phyloP scores from a whole-genome alignment of 2,888 invertebrate genomes.

The Spisula subtruncata region DNA sequence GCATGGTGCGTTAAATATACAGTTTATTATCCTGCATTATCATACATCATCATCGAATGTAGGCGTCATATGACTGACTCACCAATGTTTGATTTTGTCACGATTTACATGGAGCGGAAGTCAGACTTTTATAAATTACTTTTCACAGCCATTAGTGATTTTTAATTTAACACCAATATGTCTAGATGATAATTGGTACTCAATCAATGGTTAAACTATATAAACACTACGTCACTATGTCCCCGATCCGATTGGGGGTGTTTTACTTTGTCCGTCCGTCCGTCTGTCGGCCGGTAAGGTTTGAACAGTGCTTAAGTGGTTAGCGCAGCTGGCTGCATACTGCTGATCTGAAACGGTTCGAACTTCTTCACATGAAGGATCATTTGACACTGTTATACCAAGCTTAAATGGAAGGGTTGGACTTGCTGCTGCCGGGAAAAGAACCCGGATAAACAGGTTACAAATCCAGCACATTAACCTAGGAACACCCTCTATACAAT shows the following conservation, averaged over 20 bases:
- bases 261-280: too few species aligned
- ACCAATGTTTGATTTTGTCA: background rate
- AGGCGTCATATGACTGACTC: slow-evolving; percentile 15
- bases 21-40: background rate
- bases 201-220: background rate
- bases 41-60: background rate
- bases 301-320: too few species aligned
- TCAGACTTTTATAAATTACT: slow-evolving; percentile 6
- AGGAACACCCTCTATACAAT: too few species aligned
- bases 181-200: background rate
- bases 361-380: too few species aligned
- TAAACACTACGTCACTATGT: background rate
- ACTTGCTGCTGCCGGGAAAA: too few species aligned
- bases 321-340: too few species aligned
- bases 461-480: too few species aligned
- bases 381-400: too few species aligned
- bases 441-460: too few species aligned
- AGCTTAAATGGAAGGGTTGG: too few species aligned
- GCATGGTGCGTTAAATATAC: slow-evolving; percentile 1
- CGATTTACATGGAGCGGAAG: background rate
- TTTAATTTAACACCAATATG: background rate
- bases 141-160: slow-evolving; percentile 13
- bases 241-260: too few species aligned
- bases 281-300: too few species aligned
- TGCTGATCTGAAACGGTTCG: background rate